phyloP scores from a whole-genome alignment of 1,140 invertebrate species.

The Bemisia tabaci region DNA sequence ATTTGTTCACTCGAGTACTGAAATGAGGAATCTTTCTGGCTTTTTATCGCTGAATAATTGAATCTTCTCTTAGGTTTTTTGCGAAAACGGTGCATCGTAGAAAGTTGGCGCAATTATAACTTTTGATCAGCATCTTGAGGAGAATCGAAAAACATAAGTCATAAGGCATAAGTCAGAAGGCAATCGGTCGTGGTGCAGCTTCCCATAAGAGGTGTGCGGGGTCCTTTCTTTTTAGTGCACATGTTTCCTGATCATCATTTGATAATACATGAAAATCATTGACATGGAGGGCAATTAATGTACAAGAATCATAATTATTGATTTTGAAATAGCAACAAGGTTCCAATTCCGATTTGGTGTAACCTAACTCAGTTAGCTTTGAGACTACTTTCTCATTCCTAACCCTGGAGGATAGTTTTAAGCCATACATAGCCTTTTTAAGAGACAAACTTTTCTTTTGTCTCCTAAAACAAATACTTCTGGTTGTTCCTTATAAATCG shows the following conservation, averaged over 20 bases:
- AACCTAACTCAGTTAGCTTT: background rate
- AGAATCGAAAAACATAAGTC: too few species aligned
- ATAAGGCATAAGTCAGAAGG: too few species aligned
- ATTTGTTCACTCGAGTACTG: too few species aligned
- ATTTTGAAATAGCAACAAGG: background rate
- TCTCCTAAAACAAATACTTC: background rate
- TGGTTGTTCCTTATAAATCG: background rate
- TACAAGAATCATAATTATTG: background rate
- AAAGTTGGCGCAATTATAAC: too few species aligned
- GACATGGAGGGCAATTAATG: background rate
- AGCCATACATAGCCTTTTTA: constrained; percentile 16
- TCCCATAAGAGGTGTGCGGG: too few species aligned
- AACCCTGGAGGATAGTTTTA: background rate
- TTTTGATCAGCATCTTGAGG: too few species aligned
- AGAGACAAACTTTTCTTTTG: background rate
- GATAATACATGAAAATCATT: background rate
- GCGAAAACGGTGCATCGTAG: too few species aligned
- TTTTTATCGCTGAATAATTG: too few species aligned
- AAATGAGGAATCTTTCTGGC: too few species aligned
- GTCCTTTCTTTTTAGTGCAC: background rate
- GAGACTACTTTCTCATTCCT: background rate
- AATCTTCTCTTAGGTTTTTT: too few species aligned
- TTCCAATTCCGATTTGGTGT: background rate
- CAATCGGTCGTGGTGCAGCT: too few species aligned
- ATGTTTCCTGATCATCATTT: background rate